Evolutionary conservation across 1,140 invertebrate genomes (phyloP).

Genomic region (Ceratina australensis): DNA sequence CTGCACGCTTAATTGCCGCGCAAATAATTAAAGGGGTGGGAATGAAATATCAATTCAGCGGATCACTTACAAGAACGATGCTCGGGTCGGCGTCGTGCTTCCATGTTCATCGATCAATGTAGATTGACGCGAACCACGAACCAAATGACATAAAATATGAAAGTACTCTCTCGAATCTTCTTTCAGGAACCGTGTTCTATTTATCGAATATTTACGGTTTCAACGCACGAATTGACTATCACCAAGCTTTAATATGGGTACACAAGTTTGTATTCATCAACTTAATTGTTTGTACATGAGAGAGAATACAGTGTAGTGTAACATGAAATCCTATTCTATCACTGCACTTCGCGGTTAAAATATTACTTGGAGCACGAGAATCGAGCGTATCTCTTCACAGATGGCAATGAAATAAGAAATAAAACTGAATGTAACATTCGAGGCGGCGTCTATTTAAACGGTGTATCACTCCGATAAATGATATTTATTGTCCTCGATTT

Average conservation of each 20-base stretch:
- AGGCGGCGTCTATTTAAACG: background rate
- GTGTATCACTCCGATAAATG: slow-evolving; percentile 4
- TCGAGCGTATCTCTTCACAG: background rate
- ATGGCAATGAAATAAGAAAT: background rate
- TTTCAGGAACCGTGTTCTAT: background rate
- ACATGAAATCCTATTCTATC: no score
- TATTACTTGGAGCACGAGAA: background rate
- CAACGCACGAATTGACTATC: background rate
- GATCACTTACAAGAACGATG: slow-evolving; percentile 39
- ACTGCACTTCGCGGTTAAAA: background rate
- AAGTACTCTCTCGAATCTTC: background rate
- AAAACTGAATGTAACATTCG: background rate
- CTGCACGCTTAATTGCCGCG: background rate
- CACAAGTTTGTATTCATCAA: background rate
- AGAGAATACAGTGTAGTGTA: no score
- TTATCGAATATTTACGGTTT: background rate
- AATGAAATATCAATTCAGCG: background rate
- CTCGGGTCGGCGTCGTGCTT: slow-evolving; percentile 36
- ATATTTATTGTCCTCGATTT: slow-evolving; percentile 16
- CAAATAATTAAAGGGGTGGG: background rate
- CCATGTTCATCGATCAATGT: slow-evolving; percentile 19
- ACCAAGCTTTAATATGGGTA: background rate
- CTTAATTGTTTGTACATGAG: background rate
- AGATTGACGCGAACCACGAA: no score
- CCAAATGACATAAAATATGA: no score